Evolutionary conservation across 1,140 invertebrate genomes (phyloP).

Genomic region (Ceratina japonica): DNA sequence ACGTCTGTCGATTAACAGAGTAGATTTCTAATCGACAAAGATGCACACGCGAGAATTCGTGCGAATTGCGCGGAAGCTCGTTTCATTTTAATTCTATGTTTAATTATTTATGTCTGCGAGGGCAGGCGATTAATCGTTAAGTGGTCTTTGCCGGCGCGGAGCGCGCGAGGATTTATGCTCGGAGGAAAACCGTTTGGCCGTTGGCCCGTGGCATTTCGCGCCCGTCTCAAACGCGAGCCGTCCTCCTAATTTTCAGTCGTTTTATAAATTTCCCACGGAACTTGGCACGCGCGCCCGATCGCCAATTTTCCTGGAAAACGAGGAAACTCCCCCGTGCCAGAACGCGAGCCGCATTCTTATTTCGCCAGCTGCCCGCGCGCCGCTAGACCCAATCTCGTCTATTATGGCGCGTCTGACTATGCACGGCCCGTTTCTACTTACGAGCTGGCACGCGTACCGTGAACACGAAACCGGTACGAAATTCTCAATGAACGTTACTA

Average conservation of each 20-base stretch:
- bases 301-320: constrained; percentile 54
- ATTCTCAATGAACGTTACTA: no score
- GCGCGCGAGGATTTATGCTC: no score
- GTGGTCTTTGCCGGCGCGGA: constrained; percentile 1
- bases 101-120: no score
- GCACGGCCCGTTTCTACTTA: constrained; percentile 25
- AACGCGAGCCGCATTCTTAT: constrained; percentile 9
- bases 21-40: no score
- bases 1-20: no score
- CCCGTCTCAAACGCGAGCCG: constrained; percentile 28
- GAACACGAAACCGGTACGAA: neutral
- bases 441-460: no score
- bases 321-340: constrained; percentile 28
- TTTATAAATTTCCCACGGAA: constrained; percentile 55
- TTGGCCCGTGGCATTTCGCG: constrained; percentile 48
- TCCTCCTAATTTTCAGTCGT: constrained; percentile 55
- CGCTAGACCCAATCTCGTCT: constrained; percentile 2
- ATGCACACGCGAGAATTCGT: no score
- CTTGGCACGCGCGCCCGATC: constrained; percentile 35
- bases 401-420: constrained; percentile 21
- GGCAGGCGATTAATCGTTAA: no score
- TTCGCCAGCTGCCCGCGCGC: constrained; percentile 5
- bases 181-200: constrained; percentile 44
- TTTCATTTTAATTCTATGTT: no score
- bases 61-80: no score